These are phyloP conservation scores for Microcebus griseorufus DNA, from an alignment of 2,113 vertebrate genomes.

Conservation along the genomic window DNA sequence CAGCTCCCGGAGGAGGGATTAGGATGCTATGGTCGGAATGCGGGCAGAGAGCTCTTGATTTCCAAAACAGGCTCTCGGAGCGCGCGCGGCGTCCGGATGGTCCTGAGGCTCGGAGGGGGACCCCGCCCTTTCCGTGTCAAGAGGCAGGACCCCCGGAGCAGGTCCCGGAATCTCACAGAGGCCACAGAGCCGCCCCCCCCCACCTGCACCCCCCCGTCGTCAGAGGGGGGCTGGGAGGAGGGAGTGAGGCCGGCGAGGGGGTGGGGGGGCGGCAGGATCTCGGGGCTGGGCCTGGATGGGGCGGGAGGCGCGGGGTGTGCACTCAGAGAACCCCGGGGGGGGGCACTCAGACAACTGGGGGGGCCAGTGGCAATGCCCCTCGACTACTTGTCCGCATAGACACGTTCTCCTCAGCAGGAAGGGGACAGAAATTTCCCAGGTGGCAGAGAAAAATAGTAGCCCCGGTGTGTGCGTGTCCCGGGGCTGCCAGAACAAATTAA, in stretches of 20 bases:
- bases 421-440: background rate
- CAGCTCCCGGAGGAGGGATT: background rate
- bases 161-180: background rate
- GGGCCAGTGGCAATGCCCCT: background rate
- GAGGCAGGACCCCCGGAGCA: background rate
- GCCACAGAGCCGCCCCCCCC: background rate
- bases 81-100: fast-evolving
- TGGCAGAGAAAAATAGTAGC: background rate
- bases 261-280: too few relatives aligned
- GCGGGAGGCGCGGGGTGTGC: background rate
- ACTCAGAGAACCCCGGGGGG: background rate
- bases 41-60: background rate
- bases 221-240: background rate
- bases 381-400: fast-evolving
- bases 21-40: conserved; percentile 18
- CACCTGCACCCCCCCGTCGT: too few relatives aligned
- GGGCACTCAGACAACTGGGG: background rate
- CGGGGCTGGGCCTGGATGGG: background rate
- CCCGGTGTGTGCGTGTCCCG: background rate
- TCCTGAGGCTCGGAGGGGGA: background rate
- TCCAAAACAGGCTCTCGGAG: background rate
- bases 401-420: background rate
- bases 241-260: fast-evolving
- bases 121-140: fast-evolving
- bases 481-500: background rate